Evolutionary conservation across 2,113 vertebrate species (phyloP), one percentile per base, ranked within the genome.

Genomic region (Clarias magur): DNA sequence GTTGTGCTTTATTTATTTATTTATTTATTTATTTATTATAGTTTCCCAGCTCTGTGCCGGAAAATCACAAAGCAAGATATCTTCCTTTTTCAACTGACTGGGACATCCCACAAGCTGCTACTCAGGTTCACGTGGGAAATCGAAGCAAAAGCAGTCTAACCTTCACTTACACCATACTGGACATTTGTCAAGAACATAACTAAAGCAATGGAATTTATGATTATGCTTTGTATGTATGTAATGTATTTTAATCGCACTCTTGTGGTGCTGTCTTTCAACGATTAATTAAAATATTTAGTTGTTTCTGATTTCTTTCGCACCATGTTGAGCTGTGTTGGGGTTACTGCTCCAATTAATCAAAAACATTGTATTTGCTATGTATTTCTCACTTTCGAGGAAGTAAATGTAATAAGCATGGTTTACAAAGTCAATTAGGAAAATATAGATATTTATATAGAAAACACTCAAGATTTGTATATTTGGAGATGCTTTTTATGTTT

Each of bases 51-150:
- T 70, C 23, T 72, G 54, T 78, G 57, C 86, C 54, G 88, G 56
- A 67, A 90, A 80, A 82, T 84, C 85, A 82, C 91, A 93, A 85
- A 90, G 88, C 70, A 93, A 92, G 80, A 93, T 93, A 67, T 91
- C 91, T 0, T 90, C 90, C 54, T 93, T 91, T 82, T 90, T 93
- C 83, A 82, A 83, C 11, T 91, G 60, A 89, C 78, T 79, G 15
- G 70, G 30, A 76, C 81, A 17, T 19, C 38, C 17, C 16, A 13
- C 21, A 62, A 65, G 78, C 57, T 79, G 80, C 84, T 83, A 10
- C 15, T 30, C 27, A n/a, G 13, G 11, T 84, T 16, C 17, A 72
- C n/a, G 63, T 38, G 62, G 42, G 21, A 54, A 53, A 56, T 65
- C 27, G 27, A 86, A 84, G 48, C 65, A 57, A 38, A 67, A 67